A percentile compares a stretch with the other conserved stretches of the same genome.
Evolutionary conservation across 1,140 invertebrate genomes (phyloP).

Genomic region (Phthorimaea operculella): DNA sequence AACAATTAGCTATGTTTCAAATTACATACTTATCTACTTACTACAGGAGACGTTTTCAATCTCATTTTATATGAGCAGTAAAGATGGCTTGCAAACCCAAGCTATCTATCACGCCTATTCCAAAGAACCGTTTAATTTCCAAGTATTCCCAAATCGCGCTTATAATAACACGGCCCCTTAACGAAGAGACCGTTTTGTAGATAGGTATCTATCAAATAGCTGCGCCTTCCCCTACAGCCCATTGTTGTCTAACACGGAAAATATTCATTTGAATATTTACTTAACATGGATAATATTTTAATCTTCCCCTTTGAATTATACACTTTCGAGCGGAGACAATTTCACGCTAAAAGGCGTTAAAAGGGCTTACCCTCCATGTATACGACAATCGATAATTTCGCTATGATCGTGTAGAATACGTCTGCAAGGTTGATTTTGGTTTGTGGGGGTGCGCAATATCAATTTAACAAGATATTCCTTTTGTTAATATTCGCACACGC

Average conservation of each 20-base stretch:
- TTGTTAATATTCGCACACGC: conserved; percentile 69
- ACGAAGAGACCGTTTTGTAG: conserved; percentile 62
- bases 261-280: conserved; percentile 71
- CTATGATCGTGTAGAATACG: conserved; percentile 12
- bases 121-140: conserved; percentile 40
- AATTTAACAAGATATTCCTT: conserved; percentile 69
- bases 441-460: conserved; percentile 45
- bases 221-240: conserved; percentile 40
- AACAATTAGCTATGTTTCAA: no score
- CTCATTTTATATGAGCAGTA: no score
- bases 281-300: conserved; percentile 71
- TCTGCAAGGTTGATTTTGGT: conserved; percentile 34
- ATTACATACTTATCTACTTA: no score
- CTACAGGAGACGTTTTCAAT: no score
- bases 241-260: conserved; percentile 68
- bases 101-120: no score
- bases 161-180: conserved; percentile 32
- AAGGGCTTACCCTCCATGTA: conserved; percentile 36
- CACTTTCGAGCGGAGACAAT: conserved; percentile 66
- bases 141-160: conserved; percentile 57
- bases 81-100: no score
- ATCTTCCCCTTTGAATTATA: conserved; percentile 69
- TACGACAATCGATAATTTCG: conserved; percentile 31
- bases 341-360: conserved; percentile 56
- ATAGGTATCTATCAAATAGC: conserved; percentile 66